A percentile compares a stretch with the other conserved stretches of the same genome.
phyloP scores from a whole-genome alignment of 2,888 invertebrate species.

The Philereme vetulata region DNA sequence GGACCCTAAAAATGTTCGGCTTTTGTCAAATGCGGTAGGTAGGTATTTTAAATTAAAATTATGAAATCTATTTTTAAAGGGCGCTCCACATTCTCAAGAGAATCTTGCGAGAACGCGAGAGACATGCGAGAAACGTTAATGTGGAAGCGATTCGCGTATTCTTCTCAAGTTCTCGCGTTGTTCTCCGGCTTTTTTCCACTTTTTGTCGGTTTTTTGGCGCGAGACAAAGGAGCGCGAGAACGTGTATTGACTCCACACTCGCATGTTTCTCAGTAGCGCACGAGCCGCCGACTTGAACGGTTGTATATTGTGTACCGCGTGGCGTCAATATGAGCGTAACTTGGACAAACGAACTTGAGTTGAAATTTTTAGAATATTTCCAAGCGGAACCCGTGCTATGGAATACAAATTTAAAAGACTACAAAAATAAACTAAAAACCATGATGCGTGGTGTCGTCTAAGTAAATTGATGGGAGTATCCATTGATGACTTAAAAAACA shows the following conservation, averaged over 20 bases:
- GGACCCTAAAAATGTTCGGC: too few species aligned
- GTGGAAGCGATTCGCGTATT: too few species aligned
- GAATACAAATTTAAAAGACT: slow-evolving; percentile 13
- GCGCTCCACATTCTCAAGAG: too few species aligned
- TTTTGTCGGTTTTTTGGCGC: background rate
- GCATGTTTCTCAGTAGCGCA: background rate
- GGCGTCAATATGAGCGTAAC: slow-evolving; percentile 1
- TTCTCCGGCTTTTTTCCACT: too few species aligned
- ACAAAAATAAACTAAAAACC: slow-evolving; percentile 16
- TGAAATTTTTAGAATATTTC: background rate
- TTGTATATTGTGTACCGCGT: too few species aligned
- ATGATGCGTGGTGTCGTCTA: slow-evolving; percentile 16
- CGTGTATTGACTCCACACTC: background rate
- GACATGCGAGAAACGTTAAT: too few species aligned
- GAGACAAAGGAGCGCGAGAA: background rate
- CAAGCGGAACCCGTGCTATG: slow-evolving; percentile 9
- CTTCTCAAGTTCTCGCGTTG: too few species aligned
- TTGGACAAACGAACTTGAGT: background rate
- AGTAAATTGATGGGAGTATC: slow-evolving; percentile 9
- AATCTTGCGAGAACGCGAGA: too few species aligned
- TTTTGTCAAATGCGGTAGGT: too few species aligned
- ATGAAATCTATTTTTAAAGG: too few species aligned
- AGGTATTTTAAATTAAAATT: too few species aligned
- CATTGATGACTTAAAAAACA: slow-evolving; percentile 15
- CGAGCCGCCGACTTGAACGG: background rate